Evolutionary conservation across 2,797 vertebrate genomes (phyloP), one percentile per base, ranked within the genome.

Genomic region (Spondyliosoma cantharus): DNA sequence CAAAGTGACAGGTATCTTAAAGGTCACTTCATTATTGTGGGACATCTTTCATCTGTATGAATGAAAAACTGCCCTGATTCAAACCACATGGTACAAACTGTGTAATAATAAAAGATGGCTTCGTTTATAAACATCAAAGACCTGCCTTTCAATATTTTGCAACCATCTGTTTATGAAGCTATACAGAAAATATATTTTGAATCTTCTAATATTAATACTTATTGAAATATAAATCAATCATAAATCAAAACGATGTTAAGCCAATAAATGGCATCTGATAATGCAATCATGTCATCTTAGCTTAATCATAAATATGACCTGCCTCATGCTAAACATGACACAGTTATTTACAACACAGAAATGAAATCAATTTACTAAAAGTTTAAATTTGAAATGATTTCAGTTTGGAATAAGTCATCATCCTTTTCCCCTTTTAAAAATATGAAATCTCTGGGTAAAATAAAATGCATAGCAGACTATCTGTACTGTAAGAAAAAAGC

Each of bases 281-380:
- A 11, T 37, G 20, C 29, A 20, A 32, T 58, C 32, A 57, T 29
- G 15, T 57, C 27, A 57, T 54, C 1, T 54, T 16, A 58, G 17
- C 32, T 37, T 58, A 27, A 58, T 58, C 56, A 58, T 37, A n/a
- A 29, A n/a, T 59, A 59, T 42, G n/a, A 56, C 52, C 22, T 57
- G 17, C 11, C 32, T 25, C 19, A 46, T 14, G 45, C 12, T 54
- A 42, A 67, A 37, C 20, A 32, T 37, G 49, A 37, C 32, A 12
- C 5, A 29, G 62, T 15, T 50, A 15, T n/a, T 50, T 49, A 27
- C 17, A 20, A 29, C 7, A 29, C 8, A 15, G 1, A 49, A 49
- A 49, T 53, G 19, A 1, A 12, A 19, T 64, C 12, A 7, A 32
- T 29, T 27, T 49, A 27, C 9, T 7, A 9, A 22, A 52, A 29